Base-by-base conservation (phyloP, 1,140 invertebrate genomes). In the Zaprionus lachaisei region DNA sequence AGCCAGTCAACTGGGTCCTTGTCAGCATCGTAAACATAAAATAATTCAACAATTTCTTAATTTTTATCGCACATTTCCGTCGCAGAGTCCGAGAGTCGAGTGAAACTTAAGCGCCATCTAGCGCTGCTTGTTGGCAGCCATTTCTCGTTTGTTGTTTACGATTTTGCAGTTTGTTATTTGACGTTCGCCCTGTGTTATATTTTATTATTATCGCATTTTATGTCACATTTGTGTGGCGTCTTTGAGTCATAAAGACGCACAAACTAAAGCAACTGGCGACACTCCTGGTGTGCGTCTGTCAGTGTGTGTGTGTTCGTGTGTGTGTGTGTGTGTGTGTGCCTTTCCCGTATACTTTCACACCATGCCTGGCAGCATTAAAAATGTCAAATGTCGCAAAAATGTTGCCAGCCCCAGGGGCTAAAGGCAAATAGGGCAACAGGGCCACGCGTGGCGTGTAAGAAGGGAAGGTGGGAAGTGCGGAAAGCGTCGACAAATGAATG, bases 191-290 rank as follows among this genome's bases (percentile, higher is more conserved):
- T 22, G 72, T 80, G 81, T 69, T 68, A 90, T 90, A 90, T 90
- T 90, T 90, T 90, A 90, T 90, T 90, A 90, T 90, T 90, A 90
- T 90, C 85, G 85, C 79, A 68, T 81, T 90, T 90, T 85, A 90
- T 90, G 85, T 90, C 85, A 90, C 85, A 90, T 90, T 90, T 90
- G 81, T 90, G 86, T 81, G 85, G 85, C 85, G 85, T 90, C 85
- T 90, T 77, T 85, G 79, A 76, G 81, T 56, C 85, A 90, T 90
- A 90, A 90, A 90, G 85, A 85, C 85, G 84, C 84, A 90, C 81
- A 90, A 90, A 90, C 85, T 90, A 90, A 90, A 87, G 67, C 85
- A 81, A n/a, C 75, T 64, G 64, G 47, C 71, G 76, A 28, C 72
- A 76, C 49, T 34, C n/a, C 41, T 4, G 37, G 55, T 70, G 38